Conservation (phyloP, 2,888 invertebrate species). For the Nomada lathburiana region DNA sequence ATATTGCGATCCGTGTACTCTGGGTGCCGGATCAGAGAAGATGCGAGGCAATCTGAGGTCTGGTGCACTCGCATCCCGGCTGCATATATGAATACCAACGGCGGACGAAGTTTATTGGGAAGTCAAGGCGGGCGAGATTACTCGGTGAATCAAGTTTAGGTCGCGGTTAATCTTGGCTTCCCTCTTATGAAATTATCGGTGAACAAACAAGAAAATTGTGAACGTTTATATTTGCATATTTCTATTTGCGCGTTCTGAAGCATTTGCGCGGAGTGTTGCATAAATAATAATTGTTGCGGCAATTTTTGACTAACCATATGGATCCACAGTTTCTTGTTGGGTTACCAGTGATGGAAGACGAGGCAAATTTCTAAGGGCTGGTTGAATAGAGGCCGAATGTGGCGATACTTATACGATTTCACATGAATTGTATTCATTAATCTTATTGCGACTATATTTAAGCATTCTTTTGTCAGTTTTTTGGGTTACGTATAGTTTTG, state of each 20-base stretch:
- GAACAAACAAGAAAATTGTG: constrained; percentile 39
- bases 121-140: constrained; percentile 33
- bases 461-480: too few species aligned
- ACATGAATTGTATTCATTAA: too few species aligned
- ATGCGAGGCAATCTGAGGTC: constrained; percentile 63
- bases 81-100: constrained; percentile 64
- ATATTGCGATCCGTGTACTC: constrained; percentile 71
- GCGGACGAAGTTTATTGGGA: constrained; percentile 56
- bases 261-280: neutral
- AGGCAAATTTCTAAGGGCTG: too few species aligned
- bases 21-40: constrained; percentile 56
- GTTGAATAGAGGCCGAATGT: too few species aligned
- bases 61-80: constrained; percentile 32
- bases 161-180: constrained; percentile 50
- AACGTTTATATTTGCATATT: constrained; percentile 30
- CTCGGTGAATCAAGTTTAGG: constrained; percentile 37
- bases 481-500: too few species aligned
- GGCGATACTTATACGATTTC: too few species aligned
- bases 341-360: neutral
- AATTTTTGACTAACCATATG: neutral
- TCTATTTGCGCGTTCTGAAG: constrained; percentile 29
- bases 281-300: neutral
- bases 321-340: neutral
- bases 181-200: constrained; percentile 32
- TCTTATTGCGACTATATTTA: too few species aligned